Evolutionary conservation across 2,888 invertebrate species (phyloP).

Genomic region (Arenicola marina): DNA sequence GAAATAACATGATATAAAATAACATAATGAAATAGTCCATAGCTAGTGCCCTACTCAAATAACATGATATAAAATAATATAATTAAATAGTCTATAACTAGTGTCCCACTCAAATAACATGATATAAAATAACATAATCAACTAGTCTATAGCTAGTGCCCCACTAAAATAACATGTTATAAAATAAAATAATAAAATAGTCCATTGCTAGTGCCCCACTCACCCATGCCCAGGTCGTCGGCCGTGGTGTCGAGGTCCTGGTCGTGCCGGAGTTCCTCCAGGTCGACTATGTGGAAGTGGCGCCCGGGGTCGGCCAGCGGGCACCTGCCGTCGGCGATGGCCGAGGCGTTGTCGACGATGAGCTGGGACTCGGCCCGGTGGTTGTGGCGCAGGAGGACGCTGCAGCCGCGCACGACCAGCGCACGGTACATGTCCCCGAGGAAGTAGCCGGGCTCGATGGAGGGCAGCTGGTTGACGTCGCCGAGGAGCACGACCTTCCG

Average conservation of each 20-base stretch:
- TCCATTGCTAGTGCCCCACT: neutral
- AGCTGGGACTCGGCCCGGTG: constrained; percentile 50
- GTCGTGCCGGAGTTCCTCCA: constrained; percentile 5
- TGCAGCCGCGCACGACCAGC: constrained; percentile 31
- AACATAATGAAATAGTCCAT: no score
- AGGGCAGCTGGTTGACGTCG: constrained; percentile 52
- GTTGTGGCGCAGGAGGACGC: constrained; percentile 44
- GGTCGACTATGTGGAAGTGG: constrained; percentile 33
- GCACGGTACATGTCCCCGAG: constrained; percentile 40
- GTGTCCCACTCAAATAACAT: no score
- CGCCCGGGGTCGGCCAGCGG: constrained; percentile 38
- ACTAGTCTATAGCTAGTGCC: no score
- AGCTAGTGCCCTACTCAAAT: no score
- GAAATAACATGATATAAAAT: no score
- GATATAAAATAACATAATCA: no score
- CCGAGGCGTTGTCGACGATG: constrained; percentile 49
- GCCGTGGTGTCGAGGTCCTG: neutral
- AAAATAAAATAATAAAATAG: neutral
- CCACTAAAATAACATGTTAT: neutral
- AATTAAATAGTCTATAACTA: no score
- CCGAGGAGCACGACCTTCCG: constrained; percentile 47
- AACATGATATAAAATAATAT: no score
- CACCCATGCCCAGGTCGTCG: neutral
- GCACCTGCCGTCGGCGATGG: constrained; percentile 39
- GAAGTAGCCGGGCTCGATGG: constrained; percentile 54